Base-by-base conservation (phyloP, 2,888 invertebrate genomes). In the Prosapia bicincta region DNA sequence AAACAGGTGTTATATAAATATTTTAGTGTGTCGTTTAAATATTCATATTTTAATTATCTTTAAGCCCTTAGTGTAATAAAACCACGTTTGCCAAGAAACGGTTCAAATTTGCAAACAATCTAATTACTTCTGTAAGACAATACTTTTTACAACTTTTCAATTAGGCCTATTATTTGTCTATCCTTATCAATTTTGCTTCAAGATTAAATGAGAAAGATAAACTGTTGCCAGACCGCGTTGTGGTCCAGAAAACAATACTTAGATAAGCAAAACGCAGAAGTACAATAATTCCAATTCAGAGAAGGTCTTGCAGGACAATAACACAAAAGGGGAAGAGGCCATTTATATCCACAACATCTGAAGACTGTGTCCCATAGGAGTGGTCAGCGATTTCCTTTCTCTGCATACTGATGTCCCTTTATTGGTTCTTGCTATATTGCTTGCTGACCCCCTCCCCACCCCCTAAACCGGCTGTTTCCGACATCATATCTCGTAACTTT, bases 401-500 rank as follows among this genome's bases (percentile, higher is more conserved):
- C 54, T 54, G 54, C n/a, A 54, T 54, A 54, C 70, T 43, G 70
- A 70, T 43, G 38, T n/a, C 13, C 24, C 70, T 70, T 70, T 70
- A 70, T 70, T 70, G 70, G 38, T 70, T 70, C 38, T 70, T 70
- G 28, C 38, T 24, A 70, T 38, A 70, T 70, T 70, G 25, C 70
- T 23, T 38, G 25, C 24, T 43, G 13, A 69, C 32, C 43, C 30
- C 1, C 70, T n/a, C 38, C 28, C 3, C n/a, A 20, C 26, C 10
- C 69, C 54, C 38, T 7, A 38, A 30, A 25, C 69, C 25, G 38
- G 30, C 70, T 43, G 70, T 43, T 69, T 23, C 25, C 20, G 38
- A 69, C 38, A 30, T 69, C 32, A 69, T 38, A 20, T 5, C 70
- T 70, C 32, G 6, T 70, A 70, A 70, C 70, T 70, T 43, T 43